These are phyloP conservation scores for Scomberomorus guttatus DNA, from an alignment of 2,797 vertebrate species.

Conservation along the genomic window DNA sequence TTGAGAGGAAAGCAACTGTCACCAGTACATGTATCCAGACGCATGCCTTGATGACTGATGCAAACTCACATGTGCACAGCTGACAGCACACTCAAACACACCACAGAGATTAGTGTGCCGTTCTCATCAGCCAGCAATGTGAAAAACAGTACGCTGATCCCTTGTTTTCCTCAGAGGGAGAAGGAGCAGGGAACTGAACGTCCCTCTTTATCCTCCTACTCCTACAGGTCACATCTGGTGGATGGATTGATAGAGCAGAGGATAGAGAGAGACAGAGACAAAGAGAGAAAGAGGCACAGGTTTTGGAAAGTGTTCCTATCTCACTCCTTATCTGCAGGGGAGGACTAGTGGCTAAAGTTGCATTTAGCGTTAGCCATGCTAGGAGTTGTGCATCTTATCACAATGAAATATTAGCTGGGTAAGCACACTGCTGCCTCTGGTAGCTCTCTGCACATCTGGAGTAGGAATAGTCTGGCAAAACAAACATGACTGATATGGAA, in stretches of 20 bases:
- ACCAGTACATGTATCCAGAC: conserved; percentile 6
- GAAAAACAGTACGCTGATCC: conserved; percentile 62
- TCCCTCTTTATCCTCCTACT: conserved; percentile 71
- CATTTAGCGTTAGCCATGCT: conserved; percentile 53
- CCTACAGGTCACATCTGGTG: conserved; percentile 80
- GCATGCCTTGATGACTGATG: conserved; percentile 16
- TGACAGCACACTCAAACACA: conserved; percentile 40
- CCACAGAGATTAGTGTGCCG: conserved; percentile 24
- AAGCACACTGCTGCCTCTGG: conserved; percentile 51
- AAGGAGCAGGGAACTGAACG: conserved; percentile 68
- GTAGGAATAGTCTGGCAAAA: conserved; percentile 62
- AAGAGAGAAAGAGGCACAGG: conserved; percentile 29
- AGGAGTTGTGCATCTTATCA: conserved; percentile 50
- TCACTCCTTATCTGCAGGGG: conserved; percentile 49
- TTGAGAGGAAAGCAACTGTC: conserved; percentile 41
- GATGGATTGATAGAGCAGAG: conserved; percentile 73
- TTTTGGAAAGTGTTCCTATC: conserved; percentile 56
- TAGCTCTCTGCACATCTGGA: conserved; percentile 79
- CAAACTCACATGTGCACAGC: conserved; percentile 30
- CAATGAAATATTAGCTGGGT: conserved; percentile 61
- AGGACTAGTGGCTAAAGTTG: conserved; percentile 43
- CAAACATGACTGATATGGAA: conserved; percentile 68
- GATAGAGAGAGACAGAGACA: conserved; percentile 38
- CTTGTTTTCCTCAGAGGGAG: conserved; percentile 65
- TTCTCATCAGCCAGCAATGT: conserved; percentile 46